Evolutionary conservation across 2,888 invertebrate genomes (phyloP).

Genomic region (Drosophila quasianomalipes): DNA sequence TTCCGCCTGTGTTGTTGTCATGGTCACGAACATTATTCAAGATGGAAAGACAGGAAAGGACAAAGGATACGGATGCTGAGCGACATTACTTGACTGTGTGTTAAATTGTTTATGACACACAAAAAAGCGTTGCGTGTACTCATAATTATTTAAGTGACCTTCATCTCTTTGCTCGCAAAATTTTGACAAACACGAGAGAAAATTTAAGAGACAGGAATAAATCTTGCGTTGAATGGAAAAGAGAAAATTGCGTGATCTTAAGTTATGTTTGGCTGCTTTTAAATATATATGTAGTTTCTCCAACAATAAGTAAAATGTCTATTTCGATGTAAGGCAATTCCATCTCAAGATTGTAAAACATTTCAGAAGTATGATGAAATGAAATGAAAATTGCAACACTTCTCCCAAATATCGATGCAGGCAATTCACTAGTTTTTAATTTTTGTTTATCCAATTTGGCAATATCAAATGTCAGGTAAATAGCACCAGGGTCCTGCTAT

Average conservation of each 20-base stretch:
- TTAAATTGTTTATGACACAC: conserved; percentile 63
- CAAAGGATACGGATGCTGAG: conserved; percentile 47
- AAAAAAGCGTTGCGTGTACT: conserved; percentile 46
- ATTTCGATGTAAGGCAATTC: not conserved
- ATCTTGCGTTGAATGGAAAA: not conserved
- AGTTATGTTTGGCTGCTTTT: conserved; percentile 1
- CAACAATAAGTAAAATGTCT: not conserved
- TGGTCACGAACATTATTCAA: not conserved
- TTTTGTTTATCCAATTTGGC: conserved; percentile 73
- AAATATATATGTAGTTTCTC: not conserved
- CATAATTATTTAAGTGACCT: conserved; percentile 59
- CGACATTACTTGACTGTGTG: conserved; percentile 49
- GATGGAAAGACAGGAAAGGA: conserved; percentile 45
- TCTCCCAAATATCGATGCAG: conserved; percentile 25
- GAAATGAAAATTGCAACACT: conserved; percentile 47
- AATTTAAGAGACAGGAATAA: not conserved
- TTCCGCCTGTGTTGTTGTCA: conserved; percentile 12
- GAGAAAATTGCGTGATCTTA: conserved; percentile 50
- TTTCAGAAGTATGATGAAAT: not conserved
- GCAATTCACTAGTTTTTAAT: conserved; percentile 59
- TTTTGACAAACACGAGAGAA: conserved; percentile 18
- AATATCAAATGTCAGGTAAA: conserved; percentile 69
- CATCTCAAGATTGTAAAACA: not conserved
- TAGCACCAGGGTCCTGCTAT: conserved; percentile 27
- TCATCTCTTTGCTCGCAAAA: conserved; percentile 43